Conservation (phyloP, 1,140 invertebrate species). For the Magallana gigas region DNA sequence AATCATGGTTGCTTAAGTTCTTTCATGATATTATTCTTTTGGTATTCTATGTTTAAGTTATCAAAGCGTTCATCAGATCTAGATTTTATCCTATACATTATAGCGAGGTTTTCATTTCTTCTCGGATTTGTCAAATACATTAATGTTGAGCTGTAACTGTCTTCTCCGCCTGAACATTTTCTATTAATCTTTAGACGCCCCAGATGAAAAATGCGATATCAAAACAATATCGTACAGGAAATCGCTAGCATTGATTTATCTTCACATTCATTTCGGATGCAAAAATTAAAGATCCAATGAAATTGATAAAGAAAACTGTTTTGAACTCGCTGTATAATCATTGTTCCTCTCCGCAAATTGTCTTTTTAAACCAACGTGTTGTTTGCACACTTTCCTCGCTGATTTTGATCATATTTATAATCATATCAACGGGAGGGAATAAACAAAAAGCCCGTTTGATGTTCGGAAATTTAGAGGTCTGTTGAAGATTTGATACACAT, state of each 20-base stretch:
- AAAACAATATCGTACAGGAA: slow-evolving; percentile 22
- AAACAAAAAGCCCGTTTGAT: slow-evolving; percentile 18
- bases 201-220: slow-evolving; percentile 28
- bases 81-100: slow-evolving; percentile 10
- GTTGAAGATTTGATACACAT: slow-evolving; percentile 33
- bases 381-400: slow-evolving; percentile 14
- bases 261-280: neutral
- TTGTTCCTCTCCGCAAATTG: slow-evolving; percentile 15
- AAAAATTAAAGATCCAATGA: slow-evolving; percentile 30
- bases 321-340: neutral
- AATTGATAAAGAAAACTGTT: slow-evolving; percentile 12
- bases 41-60: neutral
- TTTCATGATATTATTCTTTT: neutral
- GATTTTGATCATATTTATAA: slow-evolving; percentile 29
- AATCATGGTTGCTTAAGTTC: slow-evolving; percentile 20
- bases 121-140: slow-evolving; percentile 17
- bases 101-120: neutral
- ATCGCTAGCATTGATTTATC: slow-evolving; percentile 26
- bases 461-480: slow-evolving; percentile 7
- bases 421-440: slow-evolving; percentile 16
- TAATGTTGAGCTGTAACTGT: neutral
- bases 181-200: slow-evolving; percentile 16
- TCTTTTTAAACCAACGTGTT: slow-evolving; percentile 19
- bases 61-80: slow-evolving; percentile 24
- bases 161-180: neutral